Conservation (phyloP, 2,113 vertebrate genomes). For the Odocoileus hemionus region DNA sequence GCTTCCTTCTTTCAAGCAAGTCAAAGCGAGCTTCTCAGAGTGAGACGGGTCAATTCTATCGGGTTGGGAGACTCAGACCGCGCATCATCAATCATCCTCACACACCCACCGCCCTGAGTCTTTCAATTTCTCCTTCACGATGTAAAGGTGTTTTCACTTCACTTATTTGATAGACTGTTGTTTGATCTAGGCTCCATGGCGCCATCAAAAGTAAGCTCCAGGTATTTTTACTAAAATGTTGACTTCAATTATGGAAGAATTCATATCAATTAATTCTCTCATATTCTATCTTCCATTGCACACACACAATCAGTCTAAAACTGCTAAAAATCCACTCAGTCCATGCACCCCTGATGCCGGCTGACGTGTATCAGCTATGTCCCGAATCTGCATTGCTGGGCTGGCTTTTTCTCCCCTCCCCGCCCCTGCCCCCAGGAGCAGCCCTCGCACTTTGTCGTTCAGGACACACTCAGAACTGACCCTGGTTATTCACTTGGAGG, state of each 20-base stretch:
- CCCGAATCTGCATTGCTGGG: neutral
- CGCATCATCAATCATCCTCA: slow-evolving; percentile 4
- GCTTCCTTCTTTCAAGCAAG: neutral
- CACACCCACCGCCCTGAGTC: neutral
- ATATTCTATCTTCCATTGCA: neutral
- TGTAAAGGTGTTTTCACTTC: neutral
- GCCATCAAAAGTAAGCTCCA: neutral
- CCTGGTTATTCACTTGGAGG: neutral
- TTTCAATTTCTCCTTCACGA: neutral
- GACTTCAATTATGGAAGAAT: neutral
- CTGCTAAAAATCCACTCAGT: neutral
- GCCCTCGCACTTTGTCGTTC: neutral
- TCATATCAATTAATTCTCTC: neutral
- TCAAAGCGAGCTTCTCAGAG: neutral
- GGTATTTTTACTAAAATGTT: slow-evolving; percentile 1
- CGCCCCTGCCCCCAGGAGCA: rapidly evolving
- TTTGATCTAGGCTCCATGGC: neutral
- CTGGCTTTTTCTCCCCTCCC: no score
- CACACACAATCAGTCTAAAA: neutral
- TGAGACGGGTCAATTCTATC: neutral
- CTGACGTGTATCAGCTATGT: neutral
- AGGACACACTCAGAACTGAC: no score
- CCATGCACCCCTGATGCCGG: rapidly evolving
- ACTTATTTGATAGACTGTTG: neutral
- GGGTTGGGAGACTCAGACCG: neutral